phyloP scores from a whole-genome alignment of 2,113 vertebrate species.

The Orthonyx spaldingii region DNA sequence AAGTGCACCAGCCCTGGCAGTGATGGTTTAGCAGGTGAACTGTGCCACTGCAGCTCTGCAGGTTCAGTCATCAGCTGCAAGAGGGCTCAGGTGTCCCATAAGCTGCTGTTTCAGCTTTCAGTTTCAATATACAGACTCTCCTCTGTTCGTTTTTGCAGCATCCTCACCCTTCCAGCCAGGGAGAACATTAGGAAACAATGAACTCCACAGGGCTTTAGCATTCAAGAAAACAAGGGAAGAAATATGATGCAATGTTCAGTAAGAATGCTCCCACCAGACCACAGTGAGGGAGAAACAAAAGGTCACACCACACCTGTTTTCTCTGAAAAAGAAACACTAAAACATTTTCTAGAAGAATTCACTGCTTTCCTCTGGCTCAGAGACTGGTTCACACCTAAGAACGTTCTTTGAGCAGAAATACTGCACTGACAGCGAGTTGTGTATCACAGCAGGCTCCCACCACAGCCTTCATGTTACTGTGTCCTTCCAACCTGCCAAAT shows the following conservation, averaged over 20 bases:
- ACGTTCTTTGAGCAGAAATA: not conserved
- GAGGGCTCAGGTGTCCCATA: not conserved
- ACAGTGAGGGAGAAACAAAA: not conserved
- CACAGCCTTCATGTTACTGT: accelerated
- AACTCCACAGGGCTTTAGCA: not conserved
- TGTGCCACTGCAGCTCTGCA: not conserved
- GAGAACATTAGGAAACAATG: not conserved
- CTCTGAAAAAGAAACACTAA: not conserved
- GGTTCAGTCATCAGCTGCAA: not conserved
- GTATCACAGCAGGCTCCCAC: not conserved
- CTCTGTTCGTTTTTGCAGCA: not conserved
- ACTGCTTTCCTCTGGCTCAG: not conserved
- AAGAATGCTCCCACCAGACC: not conserved
- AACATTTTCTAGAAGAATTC: not conserved
- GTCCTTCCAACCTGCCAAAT: not conserved
- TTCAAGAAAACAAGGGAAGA: not conserved
- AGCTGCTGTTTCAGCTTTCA: not conserved
- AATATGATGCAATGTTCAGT: not conserved
- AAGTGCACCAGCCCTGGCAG: not conserved
- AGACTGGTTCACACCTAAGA: not conserved
- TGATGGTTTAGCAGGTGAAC: not conserved
- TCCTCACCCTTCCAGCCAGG: not conserved
- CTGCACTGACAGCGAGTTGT: not conserved
- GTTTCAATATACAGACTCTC: not conserved
- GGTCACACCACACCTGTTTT: constrained; percentile 4